Evolutionary conservation across 2,113 vertebrate species (phyloP), one percentile per base, ranked within the genome.

Genomic region (Mandrillus leucophaeus): DNA sequence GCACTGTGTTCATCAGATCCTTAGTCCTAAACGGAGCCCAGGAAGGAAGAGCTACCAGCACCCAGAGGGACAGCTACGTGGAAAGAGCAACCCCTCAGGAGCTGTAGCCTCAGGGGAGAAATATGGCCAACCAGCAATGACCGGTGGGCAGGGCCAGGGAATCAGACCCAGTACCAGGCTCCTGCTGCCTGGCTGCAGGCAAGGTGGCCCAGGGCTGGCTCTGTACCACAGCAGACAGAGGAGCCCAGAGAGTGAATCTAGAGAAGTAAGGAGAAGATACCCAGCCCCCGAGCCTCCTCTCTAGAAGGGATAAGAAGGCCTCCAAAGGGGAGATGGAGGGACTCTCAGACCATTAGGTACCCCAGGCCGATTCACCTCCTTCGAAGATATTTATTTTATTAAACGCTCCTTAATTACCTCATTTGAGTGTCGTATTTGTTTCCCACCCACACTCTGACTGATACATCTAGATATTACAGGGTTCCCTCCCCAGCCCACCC

Each of bases 141-240:
- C 38, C 50, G 1, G 6, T 64, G 76, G 11, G 43, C 30, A 90
- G 2, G 55, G 27, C 10, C 38, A 32, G 5, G 18, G 8, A 16
- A 22, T 0, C 11, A 72, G 14, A 14, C 13, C 1, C 40, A n/a
- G 20, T 1, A 9, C 43, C 12, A 2, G 27, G 4, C 25, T 38
- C 55, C 68, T 27, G 5, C 61, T 40, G 50, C 48, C 50, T 81
- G n/a, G 1, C 23, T 11, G 4, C 38, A 81, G 48, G 64, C 32
- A 23, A 23, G 40, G 45, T 6, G 17, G 16, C 48, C 64, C 83
- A 38, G 55, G 45, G 9, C 43, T 27, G 2, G 2, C 3, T 81
- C 25, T 30, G 27, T 25, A 22, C 13, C 27, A 55, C n/a, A 61
- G 23, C n/a, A 83, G n/a, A n/a, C 30, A 11, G 30, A 82, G 16